Evolutionary conservation across 2,797 vertebrate species (phyloP).

Genomic region (Clarias laeviceps): DNA sequence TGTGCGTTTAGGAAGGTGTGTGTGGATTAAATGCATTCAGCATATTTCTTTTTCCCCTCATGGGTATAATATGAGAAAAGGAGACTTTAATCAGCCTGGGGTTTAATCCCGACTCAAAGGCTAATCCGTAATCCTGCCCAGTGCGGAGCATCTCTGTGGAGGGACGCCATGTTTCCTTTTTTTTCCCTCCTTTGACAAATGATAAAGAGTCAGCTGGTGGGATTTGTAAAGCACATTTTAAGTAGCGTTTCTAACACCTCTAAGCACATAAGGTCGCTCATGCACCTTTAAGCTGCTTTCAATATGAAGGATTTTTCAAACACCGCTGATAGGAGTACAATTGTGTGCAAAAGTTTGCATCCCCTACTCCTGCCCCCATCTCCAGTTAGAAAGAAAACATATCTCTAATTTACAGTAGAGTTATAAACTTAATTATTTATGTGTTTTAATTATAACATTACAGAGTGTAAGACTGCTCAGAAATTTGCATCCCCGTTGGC

Average conservation of each 20-base stretch:
- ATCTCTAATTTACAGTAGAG: neutral
- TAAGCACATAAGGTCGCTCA: neutral
- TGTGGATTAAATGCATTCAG: neutral
- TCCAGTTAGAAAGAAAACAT: neutral
- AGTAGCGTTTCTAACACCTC: slow-evolving; percentile 3
- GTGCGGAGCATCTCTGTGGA: slow-evolving; percentile 52
- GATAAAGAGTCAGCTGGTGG: slow-evolving; percentile 14
- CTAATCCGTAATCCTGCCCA: slow-evolving; percentile 66
- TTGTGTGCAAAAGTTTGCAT: neutral
- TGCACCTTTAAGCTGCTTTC: slow-evolving; percentile 1
- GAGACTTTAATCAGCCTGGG: slow-evolving; percentile 68
- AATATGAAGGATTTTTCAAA: neutral
- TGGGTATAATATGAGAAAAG: slow-evolving; percentile 62
- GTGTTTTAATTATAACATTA: neutral
- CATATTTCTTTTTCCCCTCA: slow-evolving; percentile 21
- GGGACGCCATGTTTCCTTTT: slow-evolving; percentile 5
- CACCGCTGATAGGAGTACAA: neutral
- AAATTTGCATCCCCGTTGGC: neutral
- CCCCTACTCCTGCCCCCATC: neutral
- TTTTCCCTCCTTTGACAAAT: slow-evolving; percentile 21
- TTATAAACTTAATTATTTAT: neutral
- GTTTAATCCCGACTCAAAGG: slow-evolving; percentile 69
- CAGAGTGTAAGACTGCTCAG: neutral
- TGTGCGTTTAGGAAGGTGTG: neutral
- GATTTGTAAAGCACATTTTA: neutral